Evolutionary conservation across 92 coral and sea anemone genomes (phyloP), one percentile per base, ranked within the genome.

Genomic region (Siderastrea siderea): DNA sequence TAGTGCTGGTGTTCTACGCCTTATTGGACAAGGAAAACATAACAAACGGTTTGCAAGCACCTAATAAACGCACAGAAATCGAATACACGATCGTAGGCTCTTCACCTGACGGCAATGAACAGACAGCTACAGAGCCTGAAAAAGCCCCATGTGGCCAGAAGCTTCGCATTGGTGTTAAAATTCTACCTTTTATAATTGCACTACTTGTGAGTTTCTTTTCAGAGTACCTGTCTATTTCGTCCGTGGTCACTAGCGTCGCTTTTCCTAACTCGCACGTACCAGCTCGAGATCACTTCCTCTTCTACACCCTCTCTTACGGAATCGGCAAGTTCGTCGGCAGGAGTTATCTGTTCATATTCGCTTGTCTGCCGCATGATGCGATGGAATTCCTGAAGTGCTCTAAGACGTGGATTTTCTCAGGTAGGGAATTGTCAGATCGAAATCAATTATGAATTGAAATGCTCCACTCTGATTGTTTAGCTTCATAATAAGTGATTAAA

Each of bases 291-390:
- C 97, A 94, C 57, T 94, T 60, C 75, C 88, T 89, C 75, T 90
- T 86, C 88, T 94, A 94, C 76, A 75, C 93, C 2, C 85, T 92
- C 15, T 88, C 90, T 48, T 92, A 87, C 91, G 79, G 93, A 65
- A 83, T 94, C 17, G 97, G 97, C 63, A 94, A 94, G 91, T 94
- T 94, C 83, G 75, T 92, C 51, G 97, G 97, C 5, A 74, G 95
- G 16, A 86, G 94, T 26, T 90, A 92, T 58, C 89, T 94, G 14
- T 94, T 92, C 69, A 43, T 94, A 26, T 81, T 94, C 14, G 57
- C 95, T 6, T 94, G 83, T 62, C 45, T 89, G 14, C 61, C 74
- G 43, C 76, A 75, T 46, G 95, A 90, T 8, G 90, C 81, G 16
- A 63, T 89, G 16, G 72, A 81, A 8, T 74, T 81, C 78, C 78